Evolutionary conservation across 2,888 invertebrate species (phyloP), one percentile per base, ranked within the genome.

Genomic region (Hedychridium roseum): DNA sequence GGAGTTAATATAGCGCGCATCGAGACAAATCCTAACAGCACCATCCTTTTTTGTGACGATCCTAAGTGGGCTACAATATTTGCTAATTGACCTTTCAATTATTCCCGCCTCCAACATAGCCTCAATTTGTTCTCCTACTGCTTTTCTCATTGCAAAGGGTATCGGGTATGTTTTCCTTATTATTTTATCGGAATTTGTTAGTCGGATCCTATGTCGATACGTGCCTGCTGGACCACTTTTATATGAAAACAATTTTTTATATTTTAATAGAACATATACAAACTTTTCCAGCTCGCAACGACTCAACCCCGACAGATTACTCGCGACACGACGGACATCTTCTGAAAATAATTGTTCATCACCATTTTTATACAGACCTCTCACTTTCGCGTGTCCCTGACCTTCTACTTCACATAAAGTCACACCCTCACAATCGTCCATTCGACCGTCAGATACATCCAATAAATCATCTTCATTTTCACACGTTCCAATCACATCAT

Each of bases 1-100:
- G 45, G 50, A 47, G 71, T 70, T n/a, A 70, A 31, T n/a, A 32
- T 46, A 45, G 3, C 71, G 21, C 1, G 70, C 71, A 48, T 71
- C 68, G 18, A 71, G 43, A 52, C 68, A 66, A n/a, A 71, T 28
- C 15, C 71, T 34, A 2, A 68, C 44, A 3, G 54, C 28, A 1
- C 67, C 66, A 40, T 71, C 66, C 23, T 64, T 66, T 35, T 67
- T 69, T 11, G 46, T 17, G 0, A 65, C 64, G 6, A 63, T 60
- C 0, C 68, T 58, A n/a, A 71, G 36, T 1, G 73, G 73, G 35
- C 67, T 70, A 3, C 63, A 54, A 51, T 54, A 72, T 1, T 54
- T 43, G 11, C 66, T 67, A 2, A 58, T 52, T 41, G 57, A 62
- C 30, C 64, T 27, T 40, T 60, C 60, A 12, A 71, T 71, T 4